Base-by-base conservation (phyloP, 2,113 vertebrate species). In the Aythya baeri region DNA sequence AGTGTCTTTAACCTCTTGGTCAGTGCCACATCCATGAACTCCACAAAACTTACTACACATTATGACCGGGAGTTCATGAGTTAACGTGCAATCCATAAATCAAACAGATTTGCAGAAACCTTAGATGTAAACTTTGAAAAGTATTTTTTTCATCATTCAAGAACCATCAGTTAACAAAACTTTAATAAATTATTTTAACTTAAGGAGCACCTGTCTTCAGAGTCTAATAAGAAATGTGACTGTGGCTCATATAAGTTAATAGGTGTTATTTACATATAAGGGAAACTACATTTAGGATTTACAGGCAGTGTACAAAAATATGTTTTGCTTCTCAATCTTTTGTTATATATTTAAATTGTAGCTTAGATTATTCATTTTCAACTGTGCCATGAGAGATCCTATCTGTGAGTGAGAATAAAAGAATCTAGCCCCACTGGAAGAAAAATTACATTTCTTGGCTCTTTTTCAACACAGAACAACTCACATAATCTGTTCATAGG, bases 331-430 rank as follows among this genome's bases (percentile, higher is more conserved):
- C 74, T 59, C 50, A 54, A 43, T 25, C 50, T 18, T 88, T 71
- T 54, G 17, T 84, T 91, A 59, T 25, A 75, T 38, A 66, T 89
- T 81, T 27, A 81, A 63, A 13, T 44, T 52, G 46, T 73, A 46
- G 66, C 27, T 91, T 73, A 74, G 72, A 78, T 58, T 63, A 44
- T 83, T 73, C 26, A 49, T 83, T 84, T 67, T 74, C 32, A 78
- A 59, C 29, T 12, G n/a, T 55, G 50, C 43, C 88, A 79, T 29
- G 49, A 75, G 61, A 75, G 55, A 70, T 65, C 25, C 36, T 75
- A 80, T 68, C 43, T 80, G 29, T 66, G 43, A 88, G 57, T 13
- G 29, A 36, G 36, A 80, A 84, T 59, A 75, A 80, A 84, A 80
- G 21, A 80, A 84, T 65, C 44, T 68, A 91, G 79, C 8, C 49